A percentile compares a stretch with the other conserved stretches of the same genome.
These are phyloP conservation scores for Drosophila fungiperda DNA, from an alignment of 2,888 invertebrate genomes.

Conservation along the genomic window DNA sequence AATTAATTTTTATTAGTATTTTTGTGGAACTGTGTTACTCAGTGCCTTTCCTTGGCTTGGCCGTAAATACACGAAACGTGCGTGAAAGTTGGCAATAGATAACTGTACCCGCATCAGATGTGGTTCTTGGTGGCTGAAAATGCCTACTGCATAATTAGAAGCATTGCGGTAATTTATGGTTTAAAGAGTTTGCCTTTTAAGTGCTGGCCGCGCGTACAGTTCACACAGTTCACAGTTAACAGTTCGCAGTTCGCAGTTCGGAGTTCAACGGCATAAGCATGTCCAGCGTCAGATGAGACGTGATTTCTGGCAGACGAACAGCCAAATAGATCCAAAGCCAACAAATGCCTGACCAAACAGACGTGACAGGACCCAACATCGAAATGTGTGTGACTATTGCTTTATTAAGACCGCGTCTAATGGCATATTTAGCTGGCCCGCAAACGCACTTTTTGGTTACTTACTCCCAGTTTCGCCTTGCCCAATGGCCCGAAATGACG, in stretches of 20 bases:
- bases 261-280: slow-evolving; percentile 56
- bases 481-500: slow-evolving; percentile 65
- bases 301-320: slow-evolving; percentile 52
- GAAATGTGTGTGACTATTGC: slow-evolving; percentile 54
- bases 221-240: slow-evolving; percentile 29
- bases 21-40: slow-evolving; percentile 13
- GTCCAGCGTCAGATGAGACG: slow-evolving; percentile 48
- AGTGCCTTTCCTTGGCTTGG: slow-evolving; percentile 24
- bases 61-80: slow-evolving; percentile 54
- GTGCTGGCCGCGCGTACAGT: slow-evolving; percentile 20
- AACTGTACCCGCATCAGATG: slow-evolving; percentile 43
- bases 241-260: slow-evolving; percentile 32
- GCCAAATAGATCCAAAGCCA: slow-evolving; percentile 40
- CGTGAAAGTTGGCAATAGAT: slow-evolving; percentile 57
- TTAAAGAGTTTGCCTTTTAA: slow-evolving; percentile 49
- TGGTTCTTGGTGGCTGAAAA: slow-evolving; percentile 16
- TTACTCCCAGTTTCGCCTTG: slow-evolving; percentile 25
- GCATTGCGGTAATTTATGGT: slow-evolving; percentile 53
- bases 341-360: slow-evolving; percentile 27
- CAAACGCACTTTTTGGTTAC: slow-evolving; percentile 46
- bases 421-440: slow-evolving; percentile 35
- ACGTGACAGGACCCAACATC: slow-evolving; percentile 56
- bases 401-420: slow-evolving; percentile 59
- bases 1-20: not conserved
- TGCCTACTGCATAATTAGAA: slow-evolving; percentile 53